phyloP scores from a whole-genome alignment of 2,797 vertebrate species.

The Siniperca obscura region DNA sequence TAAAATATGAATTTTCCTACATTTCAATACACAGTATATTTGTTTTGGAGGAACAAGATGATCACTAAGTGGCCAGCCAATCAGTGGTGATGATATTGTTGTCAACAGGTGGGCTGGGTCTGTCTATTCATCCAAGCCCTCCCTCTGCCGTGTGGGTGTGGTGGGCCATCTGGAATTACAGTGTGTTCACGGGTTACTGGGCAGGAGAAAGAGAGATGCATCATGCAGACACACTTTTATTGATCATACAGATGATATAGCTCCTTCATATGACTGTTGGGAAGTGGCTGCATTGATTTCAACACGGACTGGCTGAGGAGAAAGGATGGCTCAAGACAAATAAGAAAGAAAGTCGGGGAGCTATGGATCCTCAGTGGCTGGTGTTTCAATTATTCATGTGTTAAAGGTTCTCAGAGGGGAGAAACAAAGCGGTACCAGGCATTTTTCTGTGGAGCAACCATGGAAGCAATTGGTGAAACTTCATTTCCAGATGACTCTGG shows the following conservation, averaged over 20 bases:
- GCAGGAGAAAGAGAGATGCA: conserved; percentile 26
- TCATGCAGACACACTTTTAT: neutral
- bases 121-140: conserved; percentile 34
- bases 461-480: conserved; percentile 54
- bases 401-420: conserved; percentile 15
- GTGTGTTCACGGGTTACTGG: conserved; percentile 39
- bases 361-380: neutral
- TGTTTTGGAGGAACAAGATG: conserved; percentile 8
- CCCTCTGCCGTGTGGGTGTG: conserved; percentile 49
- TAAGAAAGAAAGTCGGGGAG: neutral
- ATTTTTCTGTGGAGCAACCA: conserved; percentile 15
- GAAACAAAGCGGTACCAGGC: neutral
- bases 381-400: conserved; percentile 21
- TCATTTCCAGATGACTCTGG: conserved; percentile 34
- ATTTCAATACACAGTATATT: neutral
- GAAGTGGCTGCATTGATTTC: conserved; percentile 4
- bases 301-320: neutral
- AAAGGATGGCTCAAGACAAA: neutral
- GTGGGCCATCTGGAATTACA: conserved; percentile 69
- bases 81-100: conserved; percentile 32
- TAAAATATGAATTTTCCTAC: neutral
- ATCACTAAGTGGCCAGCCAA: conserved; percentile 11
- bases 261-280: neutral
- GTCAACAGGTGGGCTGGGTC: conserved; percentile 53
- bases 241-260: conserved; percentile 17